Percentiles rank a stretch among this genome's conserved stretches.
phyloP scores from a whole-genome alignment of 2,888 invertebrate genomes.

The Erpobdella octoculata region DNA sequence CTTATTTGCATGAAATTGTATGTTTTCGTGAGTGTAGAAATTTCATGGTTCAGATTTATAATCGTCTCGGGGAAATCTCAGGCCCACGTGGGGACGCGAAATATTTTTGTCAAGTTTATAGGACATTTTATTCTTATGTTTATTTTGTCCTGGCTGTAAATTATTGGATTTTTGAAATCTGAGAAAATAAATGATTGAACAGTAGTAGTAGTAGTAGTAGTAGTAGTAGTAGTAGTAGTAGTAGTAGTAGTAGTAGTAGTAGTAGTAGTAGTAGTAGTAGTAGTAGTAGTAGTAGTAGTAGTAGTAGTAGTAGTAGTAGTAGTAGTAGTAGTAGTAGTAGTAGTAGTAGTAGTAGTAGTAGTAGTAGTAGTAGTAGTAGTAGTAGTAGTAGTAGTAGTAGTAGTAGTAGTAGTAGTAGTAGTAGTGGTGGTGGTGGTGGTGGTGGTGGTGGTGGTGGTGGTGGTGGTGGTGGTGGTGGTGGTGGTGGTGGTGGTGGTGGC shows the following conservation, averaged over 20 bases:
- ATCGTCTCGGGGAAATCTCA: too few species aligned
- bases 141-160: too few species aligned
- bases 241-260: not conserved
- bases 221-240: not conserved
- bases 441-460: not conserved
- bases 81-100: too few species aligned
- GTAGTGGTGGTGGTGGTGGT: not conserved
- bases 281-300: conserved; percentile 5
- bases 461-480: not conserved
- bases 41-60: too few species aligned
- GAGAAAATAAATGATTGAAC: too few species aligned
- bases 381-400: conserved; percentile 5
- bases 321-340: conserved; percentile 5
- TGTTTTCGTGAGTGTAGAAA: too few species aligned
- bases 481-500: not conserved
- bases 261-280: conserved; percentile 5
- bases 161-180: too few species aligned
- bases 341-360: conserved; percentile 2
- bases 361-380: conserved; percentile 5
- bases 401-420: not conserved
- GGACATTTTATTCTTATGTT: too few species aligned
- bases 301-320: conserved; percentile 5
- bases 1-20: too few species aligned
- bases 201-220: not conserved
- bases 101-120: too few species aligned